Percentiles rank a stretch among this genome's conserved stretches.
Evolutionary conservation across 2,797 vertebrate genomes (phyloP).

Genomic region (Cetoscarus ocellatus): DNA sequence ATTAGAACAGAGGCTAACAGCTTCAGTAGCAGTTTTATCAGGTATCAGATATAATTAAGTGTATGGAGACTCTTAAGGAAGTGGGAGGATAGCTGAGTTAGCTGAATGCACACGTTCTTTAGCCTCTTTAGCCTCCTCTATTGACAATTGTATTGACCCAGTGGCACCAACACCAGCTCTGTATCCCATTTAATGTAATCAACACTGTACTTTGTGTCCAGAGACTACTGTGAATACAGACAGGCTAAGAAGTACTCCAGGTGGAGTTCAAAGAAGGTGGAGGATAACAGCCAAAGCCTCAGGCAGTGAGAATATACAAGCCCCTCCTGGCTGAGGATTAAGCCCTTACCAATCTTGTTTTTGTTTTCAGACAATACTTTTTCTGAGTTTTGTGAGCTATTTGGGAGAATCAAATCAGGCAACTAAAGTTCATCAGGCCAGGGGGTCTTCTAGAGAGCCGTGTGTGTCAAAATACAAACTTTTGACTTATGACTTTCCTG

Average conservation of each 20-base stretch:
- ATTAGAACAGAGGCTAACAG: too few relatives aligned
- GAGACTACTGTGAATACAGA: constrained; percentile 27
- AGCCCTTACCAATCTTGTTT: background rate
- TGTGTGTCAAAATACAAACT: constrained; percentile 44
- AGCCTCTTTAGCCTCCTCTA: constrained; percentile 41
- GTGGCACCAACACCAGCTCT: constrained; percentile 50
- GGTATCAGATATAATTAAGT: constrained; percentile 49
- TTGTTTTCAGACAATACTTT: constrained; percentile 1
- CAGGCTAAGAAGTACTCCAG: constrained; percentile 23
- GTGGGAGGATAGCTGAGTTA: constrained; percentile 45
- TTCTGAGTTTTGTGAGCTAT: constrained; percentile 32
- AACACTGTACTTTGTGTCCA: constrained; percentile 56
- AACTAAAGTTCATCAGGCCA: constrained; percentile 17
- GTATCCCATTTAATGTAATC: constrained; percentile 64
- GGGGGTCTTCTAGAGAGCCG: constrained; percentile 22
- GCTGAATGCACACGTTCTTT: constrained; percentile 32
- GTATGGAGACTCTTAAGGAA: constrained; percentile 26
- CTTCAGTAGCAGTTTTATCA: too few relatives aligned
- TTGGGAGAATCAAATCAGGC: constrained; percentile 20
- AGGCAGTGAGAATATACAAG: constrained; percentile 13
- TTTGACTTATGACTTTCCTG: constrained; percentile 40
- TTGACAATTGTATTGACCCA: constrained; percentile 65
- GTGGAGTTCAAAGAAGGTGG: constrained; percentile 10
- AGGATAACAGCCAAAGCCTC: constrained; percentile 16
- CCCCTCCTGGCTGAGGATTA: background rate